Evolutionary conservation across 2,797 vertebrate genomes (phyloP).

Genomic region (Sebastes hopkinsi): DNA sequence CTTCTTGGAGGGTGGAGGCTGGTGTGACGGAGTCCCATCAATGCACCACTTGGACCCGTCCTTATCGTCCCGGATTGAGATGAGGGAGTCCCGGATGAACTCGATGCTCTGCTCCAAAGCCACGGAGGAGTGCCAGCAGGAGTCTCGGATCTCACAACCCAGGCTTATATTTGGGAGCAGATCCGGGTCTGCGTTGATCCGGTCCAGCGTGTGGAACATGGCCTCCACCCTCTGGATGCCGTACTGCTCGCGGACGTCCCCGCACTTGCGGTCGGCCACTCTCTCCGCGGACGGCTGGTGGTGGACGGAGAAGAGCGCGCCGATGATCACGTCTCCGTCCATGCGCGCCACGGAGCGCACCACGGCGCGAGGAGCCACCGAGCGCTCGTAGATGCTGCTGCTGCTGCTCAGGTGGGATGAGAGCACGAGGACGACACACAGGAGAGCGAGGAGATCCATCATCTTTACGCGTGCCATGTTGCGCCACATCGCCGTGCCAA

Average conservation of each 20-base stretch:
- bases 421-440: conserved; percentile 85
- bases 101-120: conserved; percentile 99
- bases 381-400: conserved; percentile 76
- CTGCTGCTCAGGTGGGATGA: conserved; percentile 67
- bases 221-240: conserved; percentile 98
- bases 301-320: conserved; percentile 98
- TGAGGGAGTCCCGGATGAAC: conserved; percentile 98
- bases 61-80: conserved; percentile 95
- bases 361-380: conserved; percentile 82
- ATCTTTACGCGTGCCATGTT: conserved; percentile 87
- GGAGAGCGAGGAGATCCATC: conserved; percentile 85
- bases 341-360: conserved; percentile 93
- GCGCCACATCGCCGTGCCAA: conserved; percentile 77
- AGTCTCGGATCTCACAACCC: conserved; percentile 98
- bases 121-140: conserved; percentile 98
- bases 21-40: conserved; percentile 88
- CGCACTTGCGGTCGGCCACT: conserved; percentile 97
- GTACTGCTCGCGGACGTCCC: conserved; percentile 97
- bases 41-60: conserved; percentile 93
- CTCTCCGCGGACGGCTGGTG: conserved; percentile 97
- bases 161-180: conserved; percentile 96
- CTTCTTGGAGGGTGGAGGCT: conserved; percentile 89
- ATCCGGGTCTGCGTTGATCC: conserved; percentile 92
- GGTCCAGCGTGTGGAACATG: conserved; percentile 98
- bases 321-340: conserved; percentile 98